Conservation (phyloP, 2,797 vertebrate genomes). For the Liparis tanakae region DNA sequence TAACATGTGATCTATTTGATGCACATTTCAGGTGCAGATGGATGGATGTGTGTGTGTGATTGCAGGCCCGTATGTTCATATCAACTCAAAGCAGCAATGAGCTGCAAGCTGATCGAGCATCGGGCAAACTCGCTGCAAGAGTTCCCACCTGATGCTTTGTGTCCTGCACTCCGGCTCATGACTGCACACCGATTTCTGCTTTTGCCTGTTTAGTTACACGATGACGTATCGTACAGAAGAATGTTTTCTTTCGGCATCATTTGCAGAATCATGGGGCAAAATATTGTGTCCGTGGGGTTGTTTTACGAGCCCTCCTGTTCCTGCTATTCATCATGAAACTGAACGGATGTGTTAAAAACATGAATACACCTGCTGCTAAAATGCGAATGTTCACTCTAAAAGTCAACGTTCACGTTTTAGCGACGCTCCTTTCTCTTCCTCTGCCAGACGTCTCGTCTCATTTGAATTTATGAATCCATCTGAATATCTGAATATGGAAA, state of each 20-base stretch:
- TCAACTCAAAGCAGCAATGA: slow-evolving; percentile 6
- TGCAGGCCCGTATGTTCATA: background rate
- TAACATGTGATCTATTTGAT: background rate
- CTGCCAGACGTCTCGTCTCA: slow-evolving; percentile 10
- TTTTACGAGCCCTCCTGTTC: background rate
- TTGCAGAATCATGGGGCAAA: background rate
- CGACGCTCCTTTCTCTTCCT: background rate
- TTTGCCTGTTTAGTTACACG: background rate
- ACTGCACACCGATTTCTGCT: background rate
- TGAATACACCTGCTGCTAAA: background rate
- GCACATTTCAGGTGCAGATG: background rate
- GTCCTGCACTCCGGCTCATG: background rate
- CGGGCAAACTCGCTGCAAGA: background rate
- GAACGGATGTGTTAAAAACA: background rate
- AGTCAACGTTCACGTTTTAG: too few relatives aligned
- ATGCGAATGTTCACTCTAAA: too few relatives aligned
- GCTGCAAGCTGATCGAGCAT: background rate
- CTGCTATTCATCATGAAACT: background rate
- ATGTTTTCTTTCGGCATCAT: too few relatives aligned
- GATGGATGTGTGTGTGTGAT: background rate
- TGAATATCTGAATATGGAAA: slow-evolving; percentile 36
- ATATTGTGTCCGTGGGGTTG: background rate
- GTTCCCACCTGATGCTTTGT: background rate
- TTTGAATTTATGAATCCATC: slow-evolving; percentile 35
- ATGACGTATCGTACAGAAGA: background rate